Percentiles rank a stretch among this genome's conserved stretches.
Conservation (phyloP, 2,797 vertebrate species). For the Hoplostethus atlanticus region DNA sequence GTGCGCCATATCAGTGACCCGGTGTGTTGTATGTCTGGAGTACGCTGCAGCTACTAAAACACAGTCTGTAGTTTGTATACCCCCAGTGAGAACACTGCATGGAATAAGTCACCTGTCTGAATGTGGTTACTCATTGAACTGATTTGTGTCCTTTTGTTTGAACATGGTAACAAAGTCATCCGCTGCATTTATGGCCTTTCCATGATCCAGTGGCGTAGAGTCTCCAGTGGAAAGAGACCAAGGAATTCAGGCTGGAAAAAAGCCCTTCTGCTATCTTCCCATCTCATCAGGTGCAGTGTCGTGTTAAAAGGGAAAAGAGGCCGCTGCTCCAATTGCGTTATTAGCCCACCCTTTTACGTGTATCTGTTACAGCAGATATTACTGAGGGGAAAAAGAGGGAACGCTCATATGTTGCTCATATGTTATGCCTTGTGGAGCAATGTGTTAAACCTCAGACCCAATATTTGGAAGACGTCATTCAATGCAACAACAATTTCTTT, state of each 20-base stretch:
- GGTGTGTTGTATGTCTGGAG: background rate
- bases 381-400: background rate
- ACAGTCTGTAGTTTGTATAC: constrained; percentile 50
- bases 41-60: constrained; percentile 16
- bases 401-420: constrained; percentile 5
- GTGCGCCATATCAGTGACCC: background rate
- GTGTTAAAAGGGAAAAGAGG: constrained; percentile 60
- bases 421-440: background rate
- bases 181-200: constrained; percentile 82
- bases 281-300: constrained; percentile 73
- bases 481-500: background rate
- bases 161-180: constrained; percentile 75
- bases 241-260: constrained; percentile 78
- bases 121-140: constrained; percentile 80
- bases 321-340: constrained; percentile 46
- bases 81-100: constrained; percentile 39
- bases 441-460: background rate
- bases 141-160: constrained; percentile 69
- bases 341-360: constrained; percentile 22
- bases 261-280: constrained; percentile 68
- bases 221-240: constrained; percentile 81
- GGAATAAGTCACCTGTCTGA: constrained; percentile 56
- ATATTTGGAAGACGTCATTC: background rate
- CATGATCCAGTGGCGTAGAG: constrained; percentile 68
- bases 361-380: constrained; percentile 20